These are phyloP conservation scores for Mastacembelus armatus DNA, from an alignment of 2,797 vertebrate species.

Conservation along the genomic window DNA sequence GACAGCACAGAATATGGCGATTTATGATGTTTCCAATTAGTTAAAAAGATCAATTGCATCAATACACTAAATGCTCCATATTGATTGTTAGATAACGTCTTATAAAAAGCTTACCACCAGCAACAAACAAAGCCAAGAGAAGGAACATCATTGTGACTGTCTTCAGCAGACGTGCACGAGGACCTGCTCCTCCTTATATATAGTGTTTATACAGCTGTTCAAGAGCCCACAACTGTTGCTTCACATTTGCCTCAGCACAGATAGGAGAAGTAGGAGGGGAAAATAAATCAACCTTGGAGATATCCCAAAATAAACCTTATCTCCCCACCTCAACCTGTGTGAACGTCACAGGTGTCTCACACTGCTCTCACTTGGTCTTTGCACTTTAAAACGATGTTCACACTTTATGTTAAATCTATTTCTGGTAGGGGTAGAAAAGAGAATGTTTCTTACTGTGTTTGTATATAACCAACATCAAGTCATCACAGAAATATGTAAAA, in stretches of 20 bases:
- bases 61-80: too few species aligned
- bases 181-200: slow-evolving; percentile 68
- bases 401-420: background rate
- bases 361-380: background rate
- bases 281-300: slow-evolving; percentile 66
- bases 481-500: background rate
- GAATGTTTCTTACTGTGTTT: background rate
- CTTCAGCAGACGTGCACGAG: slow-evolving; percentile 13
- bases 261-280: slow-evolving; percentile 30
- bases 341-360: slow-evolving; percentile 77
- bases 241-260: slow-evolving; percentile 4
- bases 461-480: background rate
- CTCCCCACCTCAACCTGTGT: slow-evolving; percentile 59
- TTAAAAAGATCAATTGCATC: too few species aligned
- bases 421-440: background rate
- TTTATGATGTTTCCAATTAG: too few species aligned
- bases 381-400: background rate
- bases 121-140: slow-evolving; percentile 84
- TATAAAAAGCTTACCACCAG: slow-evolving; percentile 76
- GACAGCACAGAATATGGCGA: slow-evolving; percentile 12
- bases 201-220: background rate
- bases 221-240: slow-evolving; percentile 8
- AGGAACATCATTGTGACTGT: slow-evolving; percentile 80
- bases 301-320: slow-evolving; percentile 71
- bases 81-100: too few species aligned